Evolutionary conservation across 2,797 vertebrate species (phyloP).

Genomic region (Helostoma temminkii): DNA sequence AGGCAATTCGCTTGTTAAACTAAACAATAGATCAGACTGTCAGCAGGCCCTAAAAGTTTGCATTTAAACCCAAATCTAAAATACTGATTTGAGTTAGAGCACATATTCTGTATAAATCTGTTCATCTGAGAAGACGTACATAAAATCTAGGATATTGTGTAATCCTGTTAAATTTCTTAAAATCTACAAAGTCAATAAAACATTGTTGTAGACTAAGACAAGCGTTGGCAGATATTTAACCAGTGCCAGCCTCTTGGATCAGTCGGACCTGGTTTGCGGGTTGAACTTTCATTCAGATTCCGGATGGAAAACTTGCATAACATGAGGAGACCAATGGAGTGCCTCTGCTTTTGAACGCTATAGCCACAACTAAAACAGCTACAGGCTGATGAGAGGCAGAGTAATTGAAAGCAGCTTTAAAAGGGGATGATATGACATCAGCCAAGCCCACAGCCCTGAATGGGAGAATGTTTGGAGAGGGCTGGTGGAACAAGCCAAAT

Average conservation of each 20-base stretch:
- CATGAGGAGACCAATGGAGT: conserved; percentile 28
- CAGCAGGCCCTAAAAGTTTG: neutral
- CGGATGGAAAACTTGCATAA: conserved; percentile 44
- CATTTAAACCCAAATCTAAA: neutral
- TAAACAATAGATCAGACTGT: neutral
- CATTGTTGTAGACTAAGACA: neutral
- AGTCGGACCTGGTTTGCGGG: neutral
- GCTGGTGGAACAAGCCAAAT: conserved; percentile 42
- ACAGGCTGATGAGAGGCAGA: conserved; percentile 62
- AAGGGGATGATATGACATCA: conserved; percentile 59
- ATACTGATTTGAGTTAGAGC: too few relatives aligned
- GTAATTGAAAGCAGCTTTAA: conserved; percentile 72
- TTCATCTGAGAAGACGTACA: too few relatives aligned
- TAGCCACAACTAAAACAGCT: conserved; percentile 50
- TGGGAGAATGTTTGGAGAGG: conserved; percentile 53
- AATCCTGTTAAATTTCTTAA: neutral
- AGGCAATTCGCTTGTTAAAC: too few relatives aligned
- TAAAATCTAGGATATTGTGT: too few relatives aligned
- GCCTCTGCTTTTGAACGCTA: conserved; percentile 39
- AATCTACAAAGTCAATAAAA: neutral
- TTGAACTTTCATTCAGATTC: conserved; percentile 24
- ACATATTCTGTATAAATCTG: too few relatives aligned
- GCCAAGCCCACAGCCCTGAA: conserved; percentile 53
- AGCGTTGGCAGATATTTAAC: neutral
- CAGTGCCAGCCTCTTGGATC: conserved; percentile 3